Percentiles rank a stretch among this genome's conserved stretches.
phyloP scores from a whole-genome alignment of 2,888 invertebrate species.

The Ormyrus rosae region DNA sequence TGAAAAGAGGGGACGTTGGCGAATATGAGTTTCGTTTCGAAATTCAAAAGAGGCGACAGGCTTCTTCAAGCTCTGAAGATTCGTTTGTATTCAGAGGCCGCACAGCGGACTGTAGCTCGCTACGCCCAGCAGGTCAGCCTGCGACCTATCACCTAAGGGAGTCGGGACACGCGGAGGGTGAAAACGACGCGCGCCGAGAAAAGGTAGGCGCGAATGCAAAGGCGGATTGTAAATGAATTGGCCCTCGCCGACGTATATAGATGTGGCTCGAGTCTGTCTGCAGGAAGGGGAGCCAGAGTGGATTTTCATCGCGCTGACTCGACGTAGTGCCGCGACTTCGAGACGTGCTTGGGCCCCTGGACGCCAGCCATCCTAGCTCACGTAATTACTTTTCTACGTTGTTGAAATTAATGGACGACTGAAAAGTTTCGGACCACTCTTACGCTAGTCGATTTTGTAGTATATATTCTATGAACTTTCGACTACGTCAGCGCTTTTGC shows the following conservation, averaged over 20 bases:
- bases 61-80: not conserved
- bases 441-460: constrained; percentile 42
- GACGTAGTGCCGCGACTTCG: constrained; percentile 31
- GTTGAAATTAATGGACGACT: constrained; percentile 54
- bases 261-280: not conserved
- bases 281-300: constrained; percentile 15
- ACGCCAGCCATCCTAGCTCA: constrained; percentile 47
- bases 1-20: not conserved
- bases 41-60: constrained; percentile 27
- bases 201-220: not conserved
- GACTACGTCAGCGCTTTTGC: constrained; percentile 29
- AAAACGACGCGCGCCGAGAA: not conserved
- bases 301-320: constrained; percentile 58
- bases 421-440: constrained; percentile 52
- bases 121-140: not conserved
- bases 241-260: constrained; percentile 6
- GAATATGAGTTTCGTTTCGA: constrained; percentile 12
- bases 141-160: too few relatives aligned
- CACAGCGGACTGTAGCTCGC: too few relatives aligned
- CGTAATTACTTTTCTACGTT: constrained; percentile 54
- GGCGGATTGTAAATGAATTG: constrained; percentile 56
- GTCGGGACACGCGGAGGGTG: not conserved
- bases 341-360: constrained; percentile 37
- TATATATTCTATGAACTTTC: constrained; percentile 24
- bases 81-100: constrained; percentile 34